Conservation (phyloP, 2,888 invertebrate species). For the Erebia aethiops region DNA sequence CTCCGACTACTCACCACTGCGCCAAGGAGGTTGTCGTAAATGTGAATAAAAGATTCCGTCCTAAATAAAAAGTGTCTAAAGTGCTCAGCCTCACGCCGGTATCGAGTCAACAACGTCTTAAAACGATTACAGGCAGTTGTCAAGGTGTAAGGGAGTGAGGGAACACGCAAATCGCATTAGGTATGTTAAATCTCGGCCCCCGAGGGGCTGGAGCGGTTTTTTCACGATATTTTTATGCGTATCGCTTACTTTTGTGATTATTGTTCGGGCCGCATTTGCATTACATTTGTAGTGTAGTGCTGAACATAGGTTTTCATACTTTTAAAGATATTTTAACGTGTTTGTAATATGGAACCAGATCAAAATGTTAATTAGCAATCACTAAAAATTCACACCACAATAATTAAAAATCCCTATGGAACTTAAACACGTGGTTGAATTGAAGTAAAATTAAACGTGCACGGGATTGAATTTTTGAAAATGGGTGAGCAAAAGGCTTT, state of each 20-base stretch:
- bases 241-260: conserved; percentile 81
- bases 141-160: conserved; percentile 64
- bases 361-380: too few relatives aligned
- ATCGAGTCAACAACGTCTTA: conserved; percentile 73
- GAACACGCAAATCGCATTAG: conserved; percentile 82
- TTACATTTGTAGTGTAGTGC: conserved; percentile 44
- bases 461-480: too few relatives aligned
- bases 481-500: too few relatives aligned
- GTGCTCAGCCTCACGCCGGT: conserved; percentile 43
- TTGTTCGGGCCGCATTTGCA: conserved; percentile 78
- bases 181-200: conserved; percentile 77
- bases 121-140: conserved; percentile 74
- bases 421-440: too few relatives aligned
- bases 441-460: too few relatives aligned
- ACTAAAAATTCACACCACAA: too few relatives aligned
- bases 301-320: conserved; percentile 49
- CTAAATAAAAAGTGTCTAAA: conserved; percentile 34
- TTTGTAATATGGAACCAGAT: too few relatives aligned
- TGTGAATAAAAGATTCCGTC: conserved; percentile 1
- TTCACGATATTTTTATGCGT: conserved; percentile 78
- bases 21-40: neutral
- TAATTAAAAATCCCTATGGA: too few relatives aligned
- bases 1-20: too few relatives aligned
- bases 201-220: conserved; percentile 57
- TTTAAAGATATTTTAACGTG: neutral